Conservation (phyloP, 2,888 invertebrate species). For the Odontocolon sp. region DNA sequence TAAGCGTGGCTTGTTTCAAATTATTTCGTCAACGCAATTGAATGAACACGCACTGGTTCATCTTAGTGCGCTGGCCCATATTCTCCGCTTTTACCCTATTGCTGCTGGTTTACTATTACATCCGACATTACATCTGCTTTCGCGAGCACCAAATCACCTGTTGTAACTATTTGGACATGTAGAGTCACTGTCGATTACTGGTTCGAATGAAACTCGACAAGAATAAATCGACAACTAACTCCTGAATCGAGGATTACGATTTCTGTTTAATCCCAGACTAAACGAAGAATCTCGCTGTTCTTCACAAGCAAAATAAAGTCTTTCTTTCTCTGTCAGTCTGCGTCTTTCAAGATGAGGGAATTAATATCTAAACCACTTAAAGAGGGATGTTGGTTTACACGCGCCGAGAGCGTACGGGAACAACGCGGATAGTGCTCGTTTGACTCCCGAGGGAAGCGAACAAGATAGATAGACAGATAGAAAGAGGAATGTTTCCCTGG, state of each 20-base stretch:
- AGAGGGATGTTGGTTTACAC: slow-evolving; percentile 30
- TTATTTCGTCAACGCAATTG: no score
- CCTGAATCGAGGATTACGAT: no score
- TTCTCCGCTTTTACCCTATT: background rate
- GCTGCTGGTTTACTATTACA: background rate
- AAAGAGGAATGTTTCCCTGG: slow-evolving; percentile 11
- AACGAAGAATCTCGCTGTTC: background rate
- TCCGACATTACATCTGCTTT: slow-evolving; percentile 28
- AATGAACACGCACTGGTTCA: no score
- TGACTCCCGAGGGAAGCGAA: background rate
- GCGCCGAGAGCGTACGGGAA: slow-evolving; percentile 12
- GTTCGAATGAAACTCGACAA: no score
- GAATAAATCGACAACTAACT: no score
- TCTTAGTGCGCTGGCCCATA: no score
- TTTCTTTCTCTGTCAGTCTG: background rate
- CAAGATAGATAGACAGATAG: slow-evolving; percentile 21
- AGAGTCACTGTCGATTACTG: no score
- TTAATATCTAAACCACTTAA: slow-evolving; percentile 36
- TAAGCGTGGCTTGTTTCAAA: no score
- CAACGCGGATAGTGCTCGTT: slow-evolving; percentile 28
- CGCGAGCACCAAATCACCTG: slow-evolving; percentile 19
- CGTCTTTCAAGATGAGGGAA: slow-evolving; percentile 29
- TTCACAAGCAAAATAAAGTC: slow-evolving; percentile 5
- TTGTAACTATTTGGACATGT: slow-evolving; percentile 29
- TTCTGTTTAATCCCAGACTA: no score